phyloP scores from a whole-genome alignment of 2,113 vertebrate species.

The Brachypteracias leptosomus region DNA sequence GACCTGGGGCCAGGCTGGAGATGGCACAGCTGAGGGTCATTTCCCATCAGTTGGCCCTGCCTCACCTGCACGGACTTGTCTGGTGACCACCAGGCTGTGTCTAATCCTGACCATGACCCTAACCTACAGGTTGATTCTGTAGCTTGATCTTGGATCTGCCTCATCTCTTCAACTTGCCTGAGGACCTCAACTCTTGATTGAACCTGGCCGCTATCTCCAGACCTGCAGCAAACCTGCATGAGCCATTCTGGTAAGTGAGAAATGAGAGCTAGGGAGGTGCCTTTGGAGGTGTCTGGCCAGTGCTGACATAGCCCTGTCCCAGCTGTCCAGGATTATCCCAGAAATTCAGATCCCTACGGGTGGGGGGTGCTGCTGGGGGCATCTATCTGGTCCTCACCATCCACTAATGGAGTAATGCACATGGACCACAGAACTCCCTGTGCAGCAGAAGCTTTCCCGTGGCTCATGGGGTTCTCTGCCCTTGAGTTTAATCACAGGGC shows the following conservation, averaged over 20 bases:
- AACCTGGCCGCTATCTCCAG: background rate
- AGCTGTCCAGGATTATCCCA: background rate
- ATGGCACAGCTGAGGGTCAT: background rate
- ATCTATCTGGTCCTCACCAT: background rate
- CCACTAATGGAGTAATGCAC: background rate
- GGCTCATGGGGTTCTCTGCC: background rate
- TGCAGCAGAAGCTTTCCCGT: background rate
- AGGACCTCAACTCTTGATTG: background rate
- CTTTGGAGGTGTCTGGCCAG: background rate
- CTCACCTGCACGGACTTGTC: background rate
- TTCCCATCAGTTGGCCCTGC: background rate
- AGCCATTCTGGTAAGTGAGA: background rate
- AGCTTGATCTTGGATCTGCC: background rate
- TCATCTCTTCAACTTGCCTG: background rate
- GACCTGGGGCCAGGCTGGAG: background rate
- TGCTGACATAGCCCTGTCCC: background rate
- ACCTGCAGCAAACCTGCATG: background rate
- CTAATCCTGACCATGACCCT: background rate
- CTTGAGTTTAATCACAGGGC: background rate
- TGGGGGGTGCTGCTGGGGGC: accelerated
- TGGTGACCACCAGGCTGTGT: background rate
- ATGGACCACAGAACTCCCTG: background rate
- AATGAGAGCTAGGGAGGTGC: background rate
- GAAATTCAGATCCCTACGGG: background rate
- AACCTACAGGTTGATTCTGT: background rate